A percentile compares a stretch with the other conserved stretches of the same genome.
phyloP scores from a whole-genome alignment of 2,797 vertebrate species.

The Atherinosoma microstoma region DNA sequence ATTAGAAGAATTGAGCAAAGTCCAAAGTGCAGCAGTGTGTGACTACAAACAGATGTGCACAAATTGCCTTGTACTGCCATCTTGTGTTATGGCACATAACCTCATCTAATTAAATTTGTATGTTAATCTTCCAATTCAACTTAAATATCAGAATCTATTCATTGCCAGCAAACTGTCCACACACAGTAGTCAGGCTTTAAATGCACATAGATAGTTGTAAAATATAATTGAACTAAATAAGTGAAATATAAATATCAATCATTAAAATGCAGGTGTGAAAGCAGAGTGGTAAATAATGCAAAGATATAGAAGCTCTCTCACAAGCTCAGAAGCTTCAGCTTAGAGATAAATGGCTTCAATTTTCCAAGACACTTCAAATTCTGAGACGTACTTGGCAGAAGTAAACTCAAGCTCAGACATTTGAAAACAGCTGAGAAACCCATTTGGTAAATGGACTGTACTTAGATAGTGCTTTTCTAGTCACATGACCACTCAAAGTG shows the following conservation, averaged over 20 bases:
- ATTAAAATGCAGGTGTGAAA: not conserved
- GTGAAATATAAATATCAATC: not conserved
- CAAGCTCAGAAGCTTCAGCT: not conserved
- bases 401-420: not conserved
- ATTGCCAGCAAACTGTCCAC: not conserved
- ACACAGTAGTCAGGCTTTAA: not conserved
- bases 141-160: not conserved
- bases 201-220: not conserved
- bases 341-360: not conserved
- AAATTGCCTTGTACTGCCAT: constrained; percentile 48
- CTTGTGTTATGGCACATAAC: constrained; percentile 48
- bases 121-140: not conserved
- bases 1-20: constrained; percentile 31
- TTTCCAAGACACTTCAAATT: not conserved
- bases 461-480: too few species aligned
- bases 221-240: not conserved
- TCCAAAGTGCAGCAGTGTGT: constrained; percentile 29
- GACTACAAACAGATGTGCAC: not conserved
- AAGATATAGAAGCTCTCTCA: not conserved
- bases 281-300: not conserved
- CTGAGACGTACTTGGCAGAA: not conserved
- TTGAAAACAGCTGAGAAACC: too few species aligned
- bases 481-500: too few species aligned
- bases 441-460: too few species aligned
- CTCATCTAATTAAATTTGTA: not conserved